Conservation (phyloP, 1,140 invertebrate genomes). For the Calephelis virginiensis region DNA sequence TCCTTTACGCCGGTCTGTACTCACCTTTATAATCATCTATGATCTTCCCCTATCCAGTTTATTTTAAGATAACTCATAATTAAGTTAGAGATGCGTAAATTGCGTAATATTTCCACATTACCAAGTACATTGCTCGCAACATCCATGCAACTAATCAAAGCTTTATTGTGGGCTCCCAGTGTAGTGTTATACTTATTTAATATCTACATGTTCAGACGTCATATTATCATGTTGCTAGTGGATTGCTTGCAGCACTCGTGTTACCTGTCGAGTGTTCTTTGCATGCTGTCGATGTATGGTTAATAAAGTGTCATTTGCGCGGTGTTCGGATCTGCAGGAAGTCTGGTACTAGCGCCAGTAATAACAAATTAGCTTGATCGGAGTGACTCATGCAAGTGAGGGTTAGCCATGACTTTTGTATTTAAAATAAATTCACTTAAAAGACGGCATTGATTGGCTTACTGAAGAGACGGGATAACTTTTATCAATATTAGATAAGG, state of each 20-base stretch:
- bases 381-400: not conserved
- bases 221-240: not conserved
- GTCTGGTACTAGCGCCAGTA: slow-evolving; percentile 13
- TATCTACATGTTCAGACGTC: not conserved
- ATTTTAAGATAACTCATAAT: slow-evolving; percentile 10
- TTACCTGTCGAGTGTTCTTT: slow-evolving; percentile 1
- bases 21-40: not conserved
- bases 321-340: not conserved
- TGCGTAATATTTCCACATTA: not conserved
- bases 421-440: not conserved
- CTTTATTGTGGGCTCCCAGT: not conserved
- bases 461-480: no score
- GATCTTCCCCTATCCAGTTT: not conserved
- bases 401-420: slow-evolving; percentile 2
- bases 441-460: no score
- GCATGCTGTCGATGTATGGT: not conserved
- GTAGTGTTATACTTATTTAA: not conserved
- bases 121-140: not conserved
- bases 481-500: no score
- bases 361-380: slow-evolving; percentile 14
- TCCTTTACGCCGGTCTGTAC: no score
- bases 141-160: not conserved
- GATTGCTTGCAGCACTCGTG: slow-evolving; percentile 2
- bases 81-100: slow-evolving; percentile 5
- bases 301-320: not conserved